phyloP scores from a whole-genome alignment of 2,797 vertebrate genomes.

The Dipus sagitta region DNA sequence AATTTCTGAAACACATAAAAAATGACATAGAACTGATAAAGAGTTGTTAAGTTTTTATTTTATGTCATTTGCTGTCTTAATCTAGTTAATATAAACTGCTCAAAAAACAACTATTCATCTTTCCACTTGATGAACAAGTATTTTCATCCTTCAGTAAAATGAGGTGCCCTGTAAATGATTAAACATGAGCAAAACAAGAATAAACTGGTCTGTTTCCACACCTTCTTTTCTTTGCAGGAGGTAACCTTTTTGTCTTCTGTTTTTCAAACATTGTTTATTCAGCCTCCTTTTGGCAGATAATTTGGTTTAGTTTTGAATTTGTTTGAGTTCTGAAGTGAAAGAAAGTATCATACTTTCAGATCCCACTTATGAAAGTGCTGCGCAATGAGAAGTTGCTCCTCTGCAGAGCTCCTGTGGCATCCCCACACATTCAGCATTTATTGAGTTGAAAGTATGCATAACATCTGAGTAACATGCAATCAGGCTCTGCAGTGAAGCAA shows the following conservation, averaged over 20 bases:
- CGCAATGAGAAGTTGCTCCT: slow-evolving; percentile 22
- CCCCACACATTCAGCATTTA: background rate
- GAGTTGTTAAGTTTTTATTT: slow-evolving; percentile 66
- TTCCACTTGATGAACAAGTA: slow-evolving; percentile 75
- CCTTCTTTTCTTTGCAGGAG: slow-evolving; percentile 74
- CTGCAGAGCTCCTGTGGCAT: background rate
- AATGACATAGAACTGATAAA: slow-evolving; percentile 49
- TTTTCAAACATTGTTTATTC: slow-evolving; percentile 67
- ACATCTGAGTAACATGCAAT: background rate
- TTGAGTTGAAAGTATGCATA: background rate
- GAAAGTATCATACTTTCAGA: slow-evolving; percentile 27
- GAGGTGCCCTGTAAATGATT: slow-evolving; percentile 84
- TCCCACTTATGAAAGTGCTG: slow-evolving; percentile 53
- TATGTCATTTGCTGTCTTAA: slow-evolving; percentile 51
- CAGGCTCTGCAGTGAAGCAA: too few species aligned
- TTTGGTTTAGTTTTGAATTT: slow-evolving; percentile 68
- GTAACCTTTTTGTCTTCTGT: slow-evolving; percentile 66
- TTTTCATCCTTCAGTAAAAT: slow-evolving; percentile 68
- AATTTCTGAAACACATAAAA: slow-evolving; percentile 56
- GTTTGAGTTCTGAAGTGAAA: slow-evolving; percentile 54
- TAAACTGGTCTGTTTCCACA: slow-evolving; percentile 69
- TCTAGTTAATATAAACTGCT: slow-evolving; percentile 69
- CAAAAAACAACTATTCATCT: slow-evolving; percentile 70
- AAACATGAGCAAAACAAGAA: slow-evolving; percentile 78
- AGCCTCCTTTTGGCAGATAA: slow-evolving; percentile 8